Conservation (phyloP, 1,140 invertebrate genomes). For the Zaprionus lachaisei region DNA sequence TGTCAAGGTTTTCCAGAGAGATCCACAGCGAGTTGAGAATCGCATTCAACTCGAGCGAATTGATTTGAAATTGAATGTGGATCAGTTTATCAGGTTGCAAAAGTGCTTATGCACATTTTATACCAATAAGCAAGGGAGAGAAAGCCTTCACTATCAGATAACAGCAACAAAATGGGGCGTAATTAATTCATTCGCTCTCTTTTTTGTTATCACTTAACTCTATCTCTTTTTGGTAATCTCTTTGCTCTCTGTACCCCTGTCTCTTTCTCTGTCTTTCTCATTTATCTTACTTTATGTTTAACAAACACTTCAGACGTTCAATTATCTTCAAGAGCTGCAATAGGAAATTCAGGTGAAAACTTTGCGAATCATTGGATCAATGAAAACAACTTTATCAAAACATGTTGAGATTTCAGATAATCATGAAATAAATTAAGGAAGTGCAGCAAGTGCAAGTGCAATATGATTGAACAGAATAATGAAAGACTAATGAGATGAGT, state of each 20-base stretch:
- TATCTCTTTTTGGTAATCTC: background rate
- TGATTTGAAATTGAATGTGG: constrained; percentile 14
- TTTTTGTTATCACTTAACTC: background rate
- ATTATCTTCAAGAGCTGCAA: constrained; percentile 3
- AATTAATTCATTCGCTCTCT: constrained; percentile 32
- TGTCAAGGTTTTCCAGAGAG: constrained; percentile 47
- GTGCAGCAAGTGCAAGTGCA: too few species aligned
- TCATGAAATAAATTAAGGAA: too few species aligned
- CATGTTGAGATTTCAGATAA: too few species aligned
- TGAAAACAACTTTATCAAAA: background rate
- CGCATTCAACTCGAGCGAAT: constrained; percentile 5
- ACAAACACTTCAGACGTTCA: constrained; percentile 20
- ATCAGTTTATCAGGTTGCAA: constrained; percentile 20
- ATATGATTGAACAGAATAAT: too few species aligned
- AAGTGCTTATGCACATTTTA: constrained; percentile 8
- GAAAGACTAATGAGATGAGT: background rate
- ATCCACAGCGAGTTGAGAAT: constrained; percentile 3
- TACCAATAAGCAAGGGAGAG: constrained; percentile 28
- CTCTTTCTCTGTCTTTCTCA: background rate
- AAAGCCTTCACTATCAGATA: constrained; percentile 30
- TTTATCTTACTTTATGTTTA: background rate
- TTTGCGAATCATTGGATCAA: constrained; percentile 7
- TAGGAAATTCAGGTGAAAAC: background rate
- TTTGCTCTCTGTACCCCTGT: background rate
- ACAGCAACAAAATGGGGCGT: background rate